Evolutionary conservation across 2,797 vertebrate species (phyloP).

Genomic region (Hybognathus amarus): DNA sequence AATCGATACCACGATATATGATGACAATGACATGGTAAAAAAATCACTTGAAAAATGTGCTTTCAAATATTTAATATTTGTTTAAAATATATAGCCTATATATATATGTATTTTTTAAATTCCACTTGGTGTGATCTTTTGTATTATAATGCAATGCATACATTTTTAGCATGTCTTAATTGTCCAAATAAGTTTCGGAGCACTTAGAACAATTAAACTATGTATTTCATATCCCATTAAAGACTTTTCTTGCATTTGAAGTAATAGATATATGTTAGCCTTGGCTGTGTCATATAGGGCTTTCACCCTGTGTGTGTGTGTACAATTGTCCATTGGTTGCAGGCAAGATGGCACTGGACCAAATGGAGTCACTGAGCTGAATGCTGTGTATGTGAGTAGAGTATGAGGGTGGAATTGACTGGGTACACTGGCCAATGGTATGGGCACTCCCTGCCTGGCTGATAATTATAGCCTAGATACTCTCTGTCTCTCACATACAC

Average conservation of each 20-base stretch:
- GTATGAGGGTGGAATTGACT: constrained; percentile 44
- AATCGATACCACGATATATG: no score
- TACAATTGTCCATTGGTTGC: constrained; percentile 28
- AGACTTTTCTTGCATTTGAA: neutral
- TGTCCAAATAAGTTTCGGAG: neutral
- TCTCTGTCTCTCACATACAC: constrained; percentile 17
- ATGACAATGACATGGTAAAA: no score
- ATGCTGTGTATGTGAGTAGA: constrained; percentile 33
- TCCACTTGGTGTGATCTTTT: no score
- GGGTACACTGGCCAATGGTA: constrained; percentile 41
- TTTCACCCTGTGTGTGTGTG: neutral
- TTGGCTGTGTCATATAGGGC: neutral
- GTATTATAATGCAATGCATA: no score
- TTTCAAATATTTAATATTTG: no score
- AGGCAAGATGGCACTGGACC: constrained; percentile 42
- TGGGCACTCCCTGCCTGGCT: constrained; percentile 53
- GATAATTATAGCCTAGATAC: constrained; percentile 56
- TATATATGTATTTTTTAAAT: no score
- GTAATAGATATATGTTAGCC: constrained; percentile 20
- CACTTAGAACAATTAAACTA: neutral
- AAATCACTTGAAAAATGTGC: no score
- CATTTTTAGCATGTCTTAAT: no score
- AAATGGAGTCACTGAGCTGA: constrained; percentile 52
- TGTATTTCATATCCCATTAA: neutral
- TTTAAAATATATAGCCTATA: no score